phyloP scores from a whole-genome alignment of 2,113 vertebrate genomes.

The Mesitornis unicolor region DNA sequence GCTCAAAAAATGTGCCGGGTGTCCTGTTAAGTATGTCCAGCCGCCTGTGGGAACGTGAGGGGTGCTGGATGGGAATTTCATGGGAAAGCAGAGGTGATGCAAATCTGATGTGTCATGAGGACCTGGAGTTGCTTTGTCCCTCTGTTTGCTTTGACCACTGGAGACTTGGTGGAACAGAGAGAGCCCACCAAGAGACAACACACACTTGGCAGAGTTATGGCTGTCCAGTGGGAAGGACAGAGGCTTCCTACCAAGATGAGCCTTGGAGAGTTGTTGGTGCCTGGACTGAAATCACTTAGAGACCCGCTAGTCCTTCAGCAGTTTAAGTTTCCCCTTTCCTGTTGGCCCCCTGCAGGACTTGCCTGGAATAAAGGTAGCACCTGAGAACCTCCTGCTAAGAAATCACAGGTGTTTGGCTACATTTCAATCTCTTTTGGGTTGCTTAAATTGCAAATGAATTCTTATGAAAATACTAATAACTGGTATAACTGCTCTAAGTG shows the following conservation, averaged over 20 bases:
- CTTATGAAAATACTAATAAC: neutral
- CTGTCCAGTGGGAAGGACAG: neutral
- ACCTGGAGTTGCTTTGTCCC: neutral
- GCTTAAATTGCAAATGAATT: neutral
- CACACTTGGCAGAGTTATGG: neutral
- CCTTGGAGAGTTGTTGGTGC: neutral
- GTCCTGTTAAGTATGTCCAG: neutral
- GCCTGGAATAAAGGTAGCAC: neutral
- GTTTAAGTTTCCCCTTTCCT: neutral
- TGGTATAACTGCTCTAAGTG: neutral
- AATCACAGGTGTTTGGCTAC: neutral
- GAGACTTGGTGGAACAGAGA: neutral
- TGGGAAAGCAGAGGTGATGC: neutral
- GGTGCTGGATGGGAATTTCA: neutral
- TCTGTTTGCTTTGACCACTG: neutral
- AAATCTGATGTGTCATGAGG: neutral
- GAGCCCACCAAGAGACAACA: too few species aligned
- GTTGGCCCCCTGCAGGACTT: neutral
- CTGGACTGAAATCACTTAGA: neutral
- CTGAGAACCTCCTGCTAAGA: neutral
- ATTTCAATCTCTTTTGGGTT: neutral
- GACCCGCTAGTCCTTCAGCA: neutral
- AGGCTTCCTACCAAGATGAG: neutral
- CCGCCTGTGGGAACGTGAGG: accelerated
- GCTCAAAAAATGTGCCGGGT: neutral